Evolutionary conservation across 2,797 vertebrate genomes (phyloP).

Genomic region (Sebastes iracundus): DNA sequence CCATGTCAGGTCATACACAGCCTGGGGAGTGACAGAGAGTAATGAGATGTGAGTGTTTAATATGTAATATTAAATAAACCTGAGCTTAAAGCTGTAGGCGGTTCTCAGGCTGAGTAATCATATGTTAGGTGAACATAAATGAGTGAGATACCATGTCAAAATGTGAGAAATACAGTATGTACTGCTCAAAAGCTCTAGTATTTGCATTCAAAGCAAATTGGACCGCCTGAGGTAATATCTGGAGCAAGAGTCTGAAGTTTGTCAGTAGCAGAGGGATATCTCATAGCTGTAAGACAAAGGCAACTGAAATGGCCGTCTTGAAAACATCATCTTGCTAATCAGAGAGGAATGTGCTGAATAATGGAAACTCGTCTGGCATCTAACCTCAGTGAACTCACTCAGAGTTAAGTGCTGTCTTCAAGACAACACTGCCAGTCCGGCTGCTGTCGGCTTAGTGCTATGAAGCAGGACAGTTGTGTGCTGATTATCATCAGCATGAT

Average conservation of each 20-base stretch:
- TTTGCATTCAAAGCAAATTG: neutral
- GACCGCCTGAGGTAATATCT: neutral
- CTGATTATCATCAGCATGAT: neutral
- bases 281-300: neutral
- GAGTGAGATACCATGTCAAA: neutral
- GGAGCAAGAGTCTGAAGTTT: neutral
- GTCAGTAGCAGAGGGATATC: neutral
- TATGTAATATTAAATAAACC: neutral
- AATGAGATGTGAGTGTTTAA: neutral
- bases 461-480: neutral
- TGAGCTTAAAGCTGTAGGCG: neutral
- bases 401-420: neutral
- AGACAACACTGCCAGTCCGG: neutral
- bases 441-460: neutral
- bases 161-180: neutral
- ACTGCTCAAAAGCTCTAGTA: neutral
- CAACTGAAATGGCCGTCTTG: neutral
- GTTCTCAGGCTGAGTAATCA: neutral
- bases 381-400: constrained; percentile 1
- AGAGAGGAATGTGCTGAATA: constrained; percentile 12
- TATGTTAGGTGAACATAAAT: neutral
- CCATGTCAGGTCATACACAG: constrained; percentile 94
- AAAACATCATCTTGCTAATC: neutral
- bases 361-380: neutral
- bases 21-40: constrained; percentile 71